These are phyloP conservation scores for Sus cebifrons DNA, from an alignment of 2,797 vertebrate genomes.

Conservation along the genomic window DNA sequence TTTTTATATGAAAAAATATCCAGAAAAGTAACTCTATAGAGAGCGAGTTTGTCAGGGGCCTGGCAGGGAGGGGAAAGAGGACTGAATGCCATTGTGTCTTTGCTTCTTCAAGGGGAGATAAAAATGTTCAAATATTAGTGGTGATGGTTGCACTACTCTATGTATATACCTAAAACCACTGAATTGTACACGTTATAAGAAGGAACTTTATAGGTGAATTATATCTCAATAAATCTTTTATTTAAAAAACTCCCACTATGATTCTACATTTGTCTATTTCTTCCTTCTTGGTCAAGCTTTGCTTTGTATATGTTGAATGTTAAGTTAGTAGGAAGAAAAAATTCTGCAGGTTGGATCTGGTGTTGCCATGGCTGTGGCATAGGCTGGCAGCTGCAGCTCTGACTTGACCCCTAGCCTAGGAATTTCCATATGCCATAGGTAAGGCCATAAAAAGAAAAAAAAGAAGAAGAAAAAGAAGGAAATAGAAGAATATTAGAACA, in stretches of 20 bases:
- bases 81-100: neutral
- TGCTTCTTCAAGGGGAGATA: neutral
- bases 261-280: neutral
- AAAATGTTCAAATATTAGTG: neutral
- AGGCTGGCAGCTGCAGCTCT: no score
- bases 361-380: no score
- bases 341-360: no score
- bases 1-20: neutral
- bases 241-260: neutral
- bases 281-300: neutral
- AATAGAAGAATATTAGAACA: neutral
- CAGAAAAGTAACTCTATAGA: neutral
- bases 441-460: no score
- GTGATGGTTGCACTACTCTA: neutral
- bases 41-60: neutral
- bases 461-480: neutral
- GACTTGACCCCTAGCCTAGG: no score
- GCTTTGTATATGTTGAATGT: neutral
- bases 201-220: neutral
- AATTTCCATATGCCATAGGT: no score
- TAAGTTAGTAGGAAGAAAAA: constrained; percentile 3
- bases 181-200: neutral
- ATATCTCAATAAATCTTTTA: neutral
- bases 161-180: neutral
- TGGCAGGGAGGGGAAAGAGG: neutral